Evolutionary conservation across 2,888 invertebrate genomes (phyloP), one percentile per base, ranked within the genome.

Genomic region (Selenia dentaria): DNA sequence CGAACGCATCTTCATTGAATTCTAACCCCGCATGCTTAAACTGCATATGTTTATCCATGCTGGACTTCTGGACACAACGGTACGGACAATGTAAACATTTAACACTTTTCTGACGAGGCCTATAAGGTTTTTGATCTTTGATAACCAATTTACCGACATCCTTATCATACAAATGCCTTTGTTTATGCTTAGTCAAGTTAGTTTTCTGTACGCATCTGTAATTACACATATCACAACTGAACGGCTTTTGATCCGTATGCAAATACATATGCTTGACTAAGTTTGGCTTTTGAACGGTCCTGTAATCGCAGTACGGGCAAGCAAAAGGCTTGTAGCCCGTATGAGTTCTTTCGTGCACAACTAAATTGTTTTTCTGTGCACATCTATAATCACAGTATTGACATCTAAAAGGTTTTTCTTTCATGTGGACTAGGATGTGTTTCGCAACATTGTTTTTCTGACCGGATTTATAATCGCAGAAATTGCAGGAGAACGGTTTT

Each of bases 401-500:
- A 47, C 91, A 91, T 0, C 82, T 59, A 22, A 86, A 91, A 0
- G 91, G 91, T 52, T 91, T 91, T 35, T 91, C 87, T 33, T 91
- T 91, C 88, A 90, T 91, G 28, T 91, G 91, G 0, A 91, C 90
- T 9, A 91, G 42, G 2, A 91, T 83, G n/a, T 91, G 91, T 66
- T 91, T 91, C 0, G 89, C 90, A 0, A 91, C 91, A 25, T 91
- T 91, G 26, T 91, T 91, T 42, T 91, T 91, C 40, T 91, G 91
- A 0, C 91, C 91, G 0, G 91, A 91, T 53, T 91, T 91, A 54
- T 91, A 91, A 51, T 87, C 85, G 51, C 91, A 91, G 38, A 87
- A 88, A 0, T 79, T 86, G 37, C 91, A 91, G 0, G 86, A 79
- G 20, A 89, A 91, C 0, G 91, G 91, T 18, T 90, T 91, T 12